Evolutionary conservation across 2,113 vertebrate genomes (phyloP), one percentile per base, ranked within the genome.

Genomic region (Hippocampus guttulatus): DNA sequence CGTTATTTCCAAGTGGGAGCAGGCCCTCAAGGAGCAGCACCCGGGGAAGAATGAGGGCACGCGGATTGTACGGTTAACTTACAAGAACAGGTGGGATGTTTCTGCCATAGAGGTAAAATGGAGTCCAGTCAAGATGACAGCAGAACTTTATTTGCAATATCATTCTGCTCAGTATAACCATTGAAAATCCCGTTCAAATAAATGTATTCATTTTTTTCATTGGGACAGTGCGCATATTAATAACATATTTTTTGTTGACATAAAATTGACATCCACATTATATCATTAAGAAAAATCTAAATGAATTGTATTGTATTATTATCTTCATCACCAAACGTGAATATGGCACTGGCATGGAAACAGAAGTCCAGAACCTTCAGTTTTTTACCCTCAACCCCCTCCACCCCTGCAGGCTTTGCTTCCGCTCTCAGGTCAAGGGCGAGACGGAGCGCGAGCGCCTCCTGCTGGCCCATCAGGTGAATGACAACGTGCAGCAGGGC

Each of bases 1-100:
- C 78, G 92, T 96, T 5, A 96, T 96, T 87, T 96, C 95, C 60
- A 95, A 95, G 75, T 96, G 95, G 94, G 95, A 96, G 79, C 95
- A 95, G 88, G 92, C 94, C 12, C 85, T 96, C 27, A 96, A 95
- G 84, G 95, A 96, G 77, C 67, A 95, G 77, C 93, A 95, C 70
- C 94, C 93, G 11, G 95, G 95, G 70, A 95, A 95, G 81, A 95
- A 95, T 8, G 95, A 96, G 80, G 93, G 93, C 55, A 94, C 94
- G 23, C 92, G 94, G 70, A 96, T 92, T 45, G 94, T 96, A 47
- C 94, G 94, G 52, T 79, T 96, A 18, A 95, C 91, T 1, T 96
- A 96, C 77, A 96, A 96, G 87, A 95, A 87, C 94, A 95, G 95
- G 94, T 95, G 76, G 18, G 43, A 62, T 43, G 12, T 18, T 58